Percentiles rank a stretch among this genome's conserved stretches.
Conservation (phyloP, 2,113 vertebrate species). For the Amphilophus citrinellus region DNA sequence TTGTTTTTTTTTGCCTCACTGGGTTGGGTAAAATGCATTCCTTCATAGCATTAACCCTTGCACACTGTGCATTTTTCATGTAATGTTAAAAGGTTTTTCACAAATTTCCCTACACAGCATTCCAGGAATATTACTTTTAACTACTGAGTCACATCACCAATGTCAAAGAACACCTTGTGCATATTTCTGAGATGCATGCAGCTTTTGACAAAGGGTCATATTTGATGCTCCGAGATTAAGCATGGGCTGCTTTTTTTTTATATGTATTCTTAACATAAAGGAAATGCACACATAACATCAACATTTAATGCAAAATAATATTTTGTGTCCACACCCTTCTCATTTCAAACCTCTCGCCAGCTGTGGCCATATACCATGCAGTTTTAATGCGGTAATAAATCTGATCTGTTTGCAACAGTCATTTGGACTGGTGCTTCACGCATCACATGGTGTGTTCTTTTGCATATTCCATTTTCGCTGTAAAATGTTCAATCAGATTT, state of each 20-base stretch:
- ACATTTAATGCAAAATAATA: not conserved
- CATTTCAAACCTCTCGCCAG: constrained; percentile 1
- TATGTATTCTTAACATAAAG: not conserved
- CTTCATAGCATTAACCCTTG: not conserved
- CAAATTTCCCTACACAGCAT: not conserved
- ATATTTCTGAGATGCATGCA: not conserved
- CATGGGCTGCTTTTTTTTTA: not conserved
- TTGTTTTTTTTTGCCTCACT: not conserved
- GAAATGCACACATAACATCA: not conserved
- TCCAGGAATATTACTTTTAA: not conserved
- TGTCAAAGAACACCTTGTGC: not conserved
- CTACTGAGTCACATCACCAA: not conserved
- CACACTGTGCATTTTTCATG: not conserved
- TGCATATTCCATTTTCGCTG: constrained; percentile 43
- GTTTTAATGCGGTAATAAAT: constrained; percentile 47
- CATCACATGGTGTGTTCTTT: constrained; percentile 35
- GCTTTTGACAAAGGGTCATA: not conserved
- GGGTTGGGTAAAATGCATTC: not conserved
- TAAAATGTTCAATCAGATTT: constrained; percentile 37
- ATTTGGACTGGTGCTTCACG: constrained; percentile 34
- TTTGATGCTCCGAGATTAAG: not conserved
- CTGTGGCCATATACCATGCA: constrained; percentile 19
- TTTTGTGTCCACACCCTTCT: not conserved
- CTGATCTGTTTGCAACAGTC: constrained; percentile 45
- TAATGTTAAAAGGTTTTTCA: not conserved